A percentile compares a stretch with the other conserved stretches of the same genome.
Conservation (phyloP, 2,113 vertebrate genomes). For the Erpornis zantholeuca region DNA sequence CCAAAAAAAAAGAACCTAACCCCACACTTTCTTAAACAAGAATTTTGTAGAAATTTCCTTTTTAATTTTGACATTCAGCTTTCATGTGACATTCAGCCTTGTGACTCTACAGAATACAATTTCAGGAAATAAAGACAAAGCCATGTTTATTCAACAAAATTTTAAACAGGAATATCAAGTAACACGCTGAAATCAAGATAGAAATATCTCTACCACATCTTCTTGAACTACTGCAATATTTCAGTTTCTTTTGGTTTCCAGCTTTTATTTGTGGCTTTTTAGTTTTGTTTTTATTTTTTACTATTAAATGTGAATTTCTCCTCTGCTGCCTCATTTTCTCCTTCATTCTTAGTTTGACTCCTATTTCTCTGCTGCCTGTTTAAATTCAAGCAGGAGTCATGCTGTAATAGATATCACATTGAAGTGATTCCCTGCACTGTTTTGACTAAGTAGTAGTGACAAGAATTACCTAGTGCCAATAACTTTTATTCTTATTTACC, state of each 20-base stretch:
- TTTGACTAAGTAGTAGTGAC: background rate
- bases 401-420: background rate
- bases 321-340: background rate
- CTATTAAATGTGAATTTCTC: background rate
- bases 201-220: background rate
- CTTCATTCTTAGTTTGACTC: background rate
- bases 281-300: background rate
- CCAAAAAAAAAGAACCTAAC: accelerated
- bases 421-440: background rate
- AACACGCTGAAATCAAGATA: background rate
- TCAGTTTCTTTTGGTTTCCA: background rate
- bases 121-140: background rate
- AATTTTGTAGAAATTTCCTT: background rate
- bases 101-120: background rate
- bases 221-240: background rate
- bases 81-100: background rate
- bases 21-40: background rate
- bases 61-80: background rate
- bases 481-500: conserved; percentile 12
- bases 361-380: background rate
- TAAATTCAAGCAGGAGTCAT: background rate
- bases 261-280: background rate
- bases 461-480: background rate
- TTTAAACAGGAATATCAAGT: background rate
- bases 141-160: background rate